These are phyloP conservation scores for Palythoa heliodiscus DNA, from an alignment of 92 coral and sea anemone species.

Conservation along the genomic window DNA sequence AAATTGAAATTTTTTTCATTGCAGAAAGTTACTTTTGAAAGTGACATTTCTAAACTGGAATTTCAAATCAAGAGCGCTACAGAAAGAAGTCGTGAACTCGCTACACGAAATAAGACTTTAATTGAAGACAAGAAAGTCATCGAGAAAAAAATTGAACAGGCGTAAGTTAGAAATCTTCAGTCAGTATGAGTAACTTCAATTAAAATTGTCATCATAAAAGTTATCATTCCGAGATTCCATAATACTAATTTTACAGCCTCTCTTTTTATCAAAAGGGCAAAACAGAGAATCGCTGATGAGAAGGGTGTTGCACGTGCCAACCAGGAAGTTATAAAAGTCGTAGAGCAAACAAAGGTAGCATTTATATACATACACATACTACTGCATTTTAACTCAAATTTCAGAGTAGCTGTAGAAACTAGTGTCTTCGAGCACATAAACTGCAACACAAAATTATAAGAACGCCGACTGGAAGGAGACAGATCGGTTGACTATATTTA, in stretches of 20 bases:
- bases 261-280: slow-evolving; percentile 61
- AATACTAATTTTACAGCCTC: not conserved
- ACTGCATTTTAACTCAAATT: too few relatives aligned
- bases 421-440: too few relatives aligned
- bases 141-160: slow-evolving; percentile 54
- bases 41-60: slow-evolving; percentile 71
- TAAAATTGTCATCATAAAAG: too few relatives aligned
- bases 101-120: slow-evolving; percentile 67
- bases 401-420: too few relatives aligned
- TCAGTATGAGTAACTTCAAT: too few relatives aligned
- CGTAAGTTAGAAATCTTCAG: slow-evolving; percentile 49
- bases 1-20: not conserved
- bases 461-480: too few relatives aligned
- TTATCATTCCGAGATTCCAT: not conserved
- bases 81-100: slow-evolving; percentile 57
- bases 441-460: too few relatives aligned
- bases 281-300: slow-evolving; percentile 72
- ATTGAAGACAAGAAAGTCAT: slow-evolving; percentile 53
- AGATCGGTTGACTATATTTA: too few relatives aligned
- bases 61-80: slow-evolving; percentile 60
- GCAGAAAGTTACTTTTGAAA: slow-evolving; percentile 74
- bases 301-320: slow-evolving; percentile 68
- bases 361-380: too few relatives aligned
- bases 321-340: slow-evolving; percentile 80
- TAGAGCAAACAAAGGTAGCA: slow-evolving; percentile 77